Conservation (phyloP, 2,797 vertebrate species). For the Rhinophrynus dorsalis region DNA sequence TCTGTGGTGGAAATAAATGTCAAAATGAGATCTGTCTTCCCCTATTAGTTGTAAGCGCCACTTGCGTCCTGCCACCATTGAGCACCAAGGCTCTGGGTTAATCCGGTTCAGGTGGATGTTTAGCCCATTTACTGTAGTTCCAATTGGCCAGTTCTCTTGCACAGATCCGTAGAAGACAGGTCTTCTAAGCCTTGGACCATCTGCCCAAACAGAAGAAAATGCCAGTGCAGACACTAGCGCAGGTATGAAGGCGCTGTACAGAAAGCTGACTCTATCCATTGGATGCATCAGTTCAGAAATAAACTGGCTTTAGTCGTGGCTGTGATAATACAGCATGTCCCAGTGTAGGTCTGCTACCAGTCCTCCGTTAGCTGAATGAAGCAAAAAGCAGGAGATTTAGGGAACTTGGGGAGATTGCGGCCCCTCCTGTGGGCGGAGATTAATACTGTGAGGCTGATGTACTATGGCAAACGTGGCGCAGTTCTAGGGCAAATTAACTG, state of each 20-base stretch:
- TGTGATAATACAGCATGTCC: not conserved
- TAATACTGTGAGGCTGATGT: too few relatives aligned
- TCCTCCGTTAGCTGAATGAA: conserved; percentile 3
- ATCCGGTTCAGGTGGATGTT: conserved; percentile 78
- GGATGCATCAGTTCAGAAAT: not conserved
- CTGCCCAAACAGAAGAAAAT: conserved; percentile 60
- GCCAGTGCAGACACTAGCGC: conserved; percentile 48
- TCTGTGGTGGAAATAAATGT: conserved; percentile 75
- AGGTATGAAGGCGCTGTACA: not conserved
- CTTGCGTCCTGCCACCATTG: conserved; percentile 61
- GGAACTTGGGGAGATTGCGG: not conserved
- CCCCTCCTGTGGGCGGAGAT: conserved; percentile 29
- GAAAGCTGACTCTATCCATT: not conserved
- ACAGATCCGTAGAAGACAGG: conserved; percentile 81
- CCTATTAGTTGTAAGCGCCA: conserved; percentile 77
- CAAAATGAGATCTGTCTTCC: conserved; percentile 73
- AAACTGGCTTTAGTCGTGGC: not conserved
- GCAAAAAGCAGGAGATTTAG: conserved; percentile 13
- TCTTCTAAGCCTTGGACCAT: conserved; percentile 61
- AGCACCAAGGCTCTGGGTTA: conserved; percentile 71
- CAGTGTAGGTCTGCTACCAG: not conserved
- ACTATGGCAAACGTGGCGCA: too few relatives aligned
- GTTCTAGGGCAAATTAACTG: too few relatives aligned
- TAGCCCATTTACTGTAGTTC: conserved; percentile 77
- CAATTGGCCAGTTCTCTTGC: conserved; percentile 78